Percentiles rank a stretch among this genome's conserved stretches.
Evolutionary conservation across 2,888 invertebrate genomes (phyloP).

Genomic region (Argyra leucocephala): DNA sequence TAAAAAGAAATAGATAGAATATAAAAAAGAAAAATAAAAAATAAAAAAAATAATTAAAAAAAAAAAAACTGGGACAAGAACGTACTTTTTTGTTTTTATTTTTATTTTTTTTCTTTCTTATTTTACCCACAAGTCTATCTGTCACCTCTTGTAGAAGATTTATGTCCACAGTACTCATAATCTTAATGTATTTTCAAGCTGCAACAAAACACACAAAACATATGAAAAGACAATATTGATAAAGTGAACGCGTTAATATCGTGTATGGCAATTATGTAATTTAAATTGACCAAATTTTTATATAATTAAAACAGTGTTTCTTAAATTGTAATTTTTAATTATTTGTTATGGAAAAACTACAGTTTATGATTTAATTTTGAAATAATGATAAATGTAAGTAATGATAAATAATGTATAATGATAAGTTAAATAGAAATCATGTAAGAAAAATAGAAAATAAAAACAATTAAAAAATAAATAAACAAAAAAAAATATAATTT

Average conservation of each 20-base stretch:
- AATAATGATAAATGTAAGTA: no score
- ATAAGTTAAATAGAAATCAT: no score
- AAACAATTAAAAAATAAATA: no score
- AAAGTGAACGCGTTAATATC: background rate
- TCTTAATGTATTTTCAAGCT: background rate
- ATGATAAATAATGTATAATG: no score
- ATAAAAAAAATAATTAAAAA: background rate
- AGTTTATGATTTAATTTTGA: no score
- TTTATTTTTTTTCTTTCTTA: background rate
- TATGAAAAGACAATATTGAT: background rate
- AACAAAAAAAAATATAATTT: no score
- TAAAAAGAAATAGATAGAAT: no score
- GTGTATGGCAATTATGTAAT: background rate
- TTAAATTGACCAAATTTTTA: background rate
- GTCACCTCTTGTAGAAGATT: background rate
- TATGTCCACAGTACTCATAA: background rate
- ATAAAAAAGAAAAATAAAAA: no score
- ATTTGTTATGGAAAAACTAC: no score
- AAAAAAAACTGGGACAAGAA: background rate
- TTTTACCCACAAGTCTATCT: conserved; percentile 3
- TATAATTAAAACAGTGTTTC: background rate
- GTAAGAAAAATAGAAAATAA: no score
- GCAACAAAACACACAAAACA: background rate
- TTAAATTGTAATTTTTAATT: no score
- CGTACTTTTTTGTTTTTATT: background rate